Evolutionary conservation across 2,113 vertebrate species (phyloP), one percentile per base, ranked within the genome.

Genomic region (Toxotes jaculatrix): DNA sequence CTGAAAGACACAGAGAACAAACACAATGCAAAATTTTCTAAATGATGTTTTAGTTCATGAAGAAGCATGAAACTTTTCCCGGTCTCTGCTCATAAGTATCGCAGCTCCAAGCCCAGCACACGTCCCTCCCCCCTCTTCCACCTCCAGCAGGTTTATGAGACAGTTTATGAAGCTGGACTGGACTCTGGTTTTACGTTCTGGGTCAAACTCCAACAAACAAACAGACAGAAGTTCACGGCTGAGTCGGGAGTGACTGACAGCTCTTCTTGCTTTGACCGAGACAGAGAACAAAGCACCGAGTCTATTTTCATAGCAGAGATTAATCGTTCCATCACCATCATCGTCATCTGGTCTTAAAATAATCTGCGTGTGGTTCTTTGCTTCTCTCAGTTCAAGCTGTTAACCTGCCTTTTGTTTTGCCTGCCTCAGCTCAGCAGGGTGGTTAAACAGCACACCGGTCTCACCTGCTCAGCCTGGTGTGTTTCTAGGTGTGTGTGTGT

Each of bases 381-480:
- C 16, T 13, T 1, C 56, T 61, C 6, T 13, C 13, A 36, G 49
- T 36, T 27, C 27, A 27, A 27, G 27, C 27, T 53, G 38, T 36
- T 21, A n/a, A 42, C 19, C 53, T 51, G 12, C 27, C 78, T 66
- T 77, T 49, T 75, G 80, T 81, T 82, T 68, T 32, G 23, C 27
- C 57, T 64, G 4, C 49, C n/a, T 81, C 47, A 68, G 71, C 56
- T 76, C 55, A 57, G 61, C 68, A 59, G 19, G 27, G 40, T 67
- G 60, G 36, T 53, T 82, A 53, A 53, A 42, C 66, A 21, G 47
- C 72, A 60, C 73, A 85, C 85, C 70, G 49, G 83, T 77, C 74
- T 9, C 80, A 89, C 90, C 90, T 75, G 85, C 76, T 85, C 85
- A 21, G 61, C 64, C 40, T 47, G 64, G 56, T 42, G 84, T 11